A percentile compares a stretch with the other conserved stretches of the same genome.
phyloP scores from a whole-genome alignment of 1,140 invertebrate species.

The Pinna nobilis region DNA sequence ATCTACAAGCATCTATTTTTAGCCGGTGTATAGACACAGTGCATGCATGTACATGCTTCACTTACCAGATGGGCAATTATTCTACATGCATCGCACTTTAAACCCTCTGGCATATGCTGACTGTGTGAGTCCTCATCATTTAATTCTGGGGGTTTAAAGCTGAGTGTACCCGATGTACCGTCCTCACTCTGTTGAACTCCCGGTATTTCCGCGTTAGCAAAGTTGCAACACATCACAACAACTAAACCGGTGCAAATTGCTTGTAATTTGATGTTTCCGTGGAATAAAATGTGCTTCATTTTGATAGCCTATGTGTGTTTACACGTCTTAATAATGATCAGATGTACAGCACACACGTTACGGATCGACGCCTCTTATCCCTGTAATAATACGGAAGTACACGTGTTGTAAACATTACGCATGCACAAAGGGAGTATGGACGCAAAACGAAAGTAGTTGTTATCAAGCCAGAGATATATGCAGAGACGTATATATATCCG shows the following conservation, averaged over 20 bases:
- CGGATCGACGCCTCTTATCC: no score
- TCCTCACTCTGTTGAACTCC: constrained; percentile 37
- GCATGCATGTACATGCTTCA: neutral
- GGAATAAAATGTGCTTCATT: no score
- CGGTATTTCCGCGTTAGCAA: neutral
- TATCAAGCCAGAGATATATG: no score
- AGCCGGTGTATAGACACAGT: neutral
- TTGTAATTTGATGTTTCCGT: no score
- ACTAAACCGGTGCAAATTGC: neutral
- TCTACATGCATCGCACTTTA: constrained; percentile 72
- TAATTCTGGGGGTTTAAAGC: constrained; percentile 56
- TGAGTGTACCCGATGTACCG: constrained; percentile 36
- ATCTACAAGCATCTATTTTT: neutral
- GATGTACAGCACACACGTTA: no score
- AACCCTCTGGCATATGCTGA: constrained; percentile 60
- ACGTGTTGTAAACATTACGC: no score
- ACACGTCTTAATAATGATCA: no score
- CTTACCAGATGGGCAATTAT: constrained; percentile 66
- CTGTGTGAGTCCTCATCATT: constrained; percentile 69
- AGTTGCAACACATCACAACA: neutral
- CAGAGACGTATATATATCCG: no score
- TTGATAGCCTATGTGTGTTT: no score
- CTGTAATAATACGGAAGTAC: no score
- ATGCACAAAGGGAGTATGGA: no score
- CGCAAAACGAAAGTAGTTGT: no score